phyloP scores from a whole-genome alignment of 1,140 invertebrate genomes.

The Hyphantria cunea region DNA sequence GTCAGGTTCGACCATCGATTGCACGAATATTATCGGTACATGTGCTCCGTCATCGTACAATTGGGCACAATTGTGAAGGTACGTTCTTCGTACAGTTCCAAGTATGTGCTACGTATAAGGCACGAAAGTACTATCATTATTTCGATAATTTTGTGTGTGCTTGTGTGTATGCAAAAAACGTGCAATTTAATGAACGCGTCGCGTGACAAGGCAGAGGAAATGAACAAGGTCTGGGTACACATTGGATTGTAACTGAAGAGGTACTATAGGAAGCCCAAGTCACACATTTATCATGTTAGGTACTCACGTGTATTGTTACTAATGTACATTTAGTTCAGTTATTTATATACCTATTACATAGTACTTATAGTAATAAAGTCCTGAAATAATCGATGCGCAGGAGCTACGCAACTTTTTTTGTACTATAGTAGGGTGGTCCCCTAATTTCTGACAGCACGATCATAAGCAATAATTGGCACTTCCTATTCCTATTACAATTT shows the following conservation, averaged over 20 bases:
- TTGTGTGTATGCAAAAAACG: conserved; percentile 16
- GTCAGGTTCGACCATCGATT: conserved; percentile 26
- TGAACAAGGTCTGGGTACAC: conserved; percentile 12
- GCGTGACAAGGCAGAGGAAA: conserved; percentile 32
- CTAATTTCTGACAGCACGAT: no score
- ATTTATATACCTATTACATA: no score
- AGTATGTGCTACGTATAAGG: no score
- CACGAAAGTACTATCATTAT: no score
- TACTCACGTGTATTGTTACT: neutral
- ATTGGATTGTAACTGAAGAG: conserved; percentile 17
- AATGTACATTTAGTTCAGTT: no score
- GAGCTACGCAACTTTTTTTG: neutral
- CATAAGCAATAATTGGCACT: no score
- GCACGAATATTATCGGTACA: conserved; percentile 4
- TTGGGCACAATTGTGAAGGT: conserved; percentile 9
- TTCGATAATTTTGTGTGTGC: neutral
- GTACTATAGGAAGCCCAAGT: conserved; percentile 10
- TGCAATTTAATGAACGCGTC: conserved; percentile 16
- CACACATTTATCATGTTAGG: neutral
- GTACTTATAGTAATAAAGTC: no score
- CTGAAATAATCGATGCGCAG: no score
- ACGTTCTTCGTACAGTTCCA: no score
- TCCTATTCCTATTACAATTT: no score
- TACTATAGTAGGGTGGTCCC: no score
- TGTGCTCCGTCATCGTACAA: conserved; percentile 19